Percentiles rank a stretch among this genome's conserved stretches.
Conservation (phyloP, 30 jellyfish, hydroid and myxozoan genomes). For the Sanderia malayensis region DNA sequence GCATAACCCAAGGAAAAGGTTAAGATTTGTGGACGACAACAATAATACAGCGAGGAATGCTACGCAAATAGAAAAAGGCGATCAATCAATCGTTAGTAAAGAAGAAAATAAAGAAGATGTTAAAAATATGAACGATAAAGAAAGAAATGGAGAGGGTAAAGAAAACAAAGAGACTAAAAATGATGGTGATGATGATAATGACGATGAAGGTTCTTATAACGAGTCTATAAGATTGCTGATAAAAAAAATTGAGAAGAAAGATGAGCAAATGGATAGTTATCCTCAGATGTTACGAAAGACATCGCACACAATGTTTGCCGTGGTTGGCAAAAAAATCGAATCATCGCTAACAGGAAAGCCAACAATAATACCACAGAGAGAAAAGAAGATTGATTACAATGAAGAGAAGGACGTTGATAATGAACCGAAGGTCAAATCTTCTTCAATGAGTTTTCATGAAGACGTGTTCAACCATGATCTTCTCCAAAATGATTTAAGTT, state of each 20-base stretch:
- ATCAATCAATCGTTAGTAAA: too few species aligned
- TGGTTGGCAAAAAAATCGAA: slow-evolving; percentile 1
- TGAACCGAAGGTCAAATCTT: neutral
- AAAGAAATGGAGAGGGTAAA: too few species aligned
- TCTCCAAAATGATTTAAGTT: too few species aligned
- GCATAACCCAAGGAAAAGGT: too few species aligned
- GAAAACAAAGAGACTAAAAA: slow-evolving; percentile 2
- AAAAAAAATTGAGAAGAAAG: too few species aligned
- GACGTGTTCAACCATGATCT: too few species aligned
- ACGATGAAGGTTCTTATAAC: neutral
- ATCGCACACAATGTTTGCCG: neutral
- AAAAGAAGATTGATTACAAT: neutral
- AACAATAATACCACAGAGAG: neutral
- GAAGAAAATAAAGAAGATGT: neutral
- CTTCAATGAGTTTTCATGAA: neutral
- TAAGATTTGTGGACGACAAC: too few species aligned
- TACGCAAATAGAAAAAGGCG: too few species aligned
- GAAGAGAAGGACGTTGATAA: neutral
- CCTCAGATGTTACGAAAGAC: neutral
- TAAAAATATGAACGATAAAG: neutral
- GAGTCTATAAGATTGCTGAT: too few species aligned
- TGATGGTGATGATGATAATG: neutral
- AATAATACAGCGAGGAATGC: too few species aligned
- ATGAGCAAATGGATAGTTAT: too few species aligned
- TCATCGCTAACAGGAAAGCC: neutral